These are phyloP conservation scores for Gambusia yucatana DNA, from an alignment of 2,797 vertebrate species.

Conservation along the genomic window DNA sequence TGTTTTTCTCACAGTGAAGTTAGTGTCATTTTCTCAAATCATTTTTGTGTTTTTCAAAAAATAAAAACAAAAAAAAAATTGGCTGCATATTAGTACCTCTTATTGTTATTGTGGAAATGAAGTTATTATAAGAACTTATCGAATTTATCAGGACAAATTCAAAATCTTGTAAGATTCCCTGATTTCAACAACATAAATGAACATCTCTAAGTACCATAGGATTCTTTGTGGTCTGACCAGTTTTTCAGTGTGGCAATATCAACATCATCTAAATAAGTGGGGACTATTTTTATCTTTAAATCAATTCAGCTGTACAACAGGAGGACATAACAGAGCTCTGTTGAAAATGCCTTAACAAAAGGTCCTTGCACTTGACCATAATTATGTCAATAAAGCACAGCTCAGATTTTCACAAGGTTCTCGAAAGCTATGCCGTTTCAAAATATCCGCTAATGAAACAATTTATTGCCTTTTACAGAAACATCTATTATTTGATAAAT, in stretches of 20 bases:
- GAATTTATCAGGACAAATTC: background rate
- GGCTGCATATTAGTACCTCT: background rate
- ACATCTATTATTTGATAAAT: background rate
- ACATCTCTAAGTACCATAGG: background rate
- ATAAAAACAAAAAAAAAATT: background rate
- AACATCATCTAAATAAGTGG: background rate
- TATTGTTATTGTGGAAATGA: background rate
- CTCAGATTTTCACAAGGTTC: background rate
- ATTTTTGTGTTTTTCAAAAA: background rate
- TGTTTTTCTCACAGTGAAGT: background rate
- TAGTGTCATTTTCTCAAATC: background rate
- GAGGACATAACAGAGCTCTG: background rate
- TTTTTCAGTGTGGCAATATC: background rate
- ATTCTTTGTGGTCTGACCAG: background rate
- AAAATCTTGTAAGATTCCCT: background rate
- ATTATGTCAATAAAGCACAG: background rate
- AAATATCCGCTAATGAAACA: background rate
- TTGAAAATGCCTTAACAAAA: background rate
- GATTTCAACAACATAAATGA: background rate
- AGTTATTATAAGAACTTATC: background rate
- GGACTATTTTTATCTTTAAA: background rate
- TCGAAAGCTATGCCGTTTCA: background rate
- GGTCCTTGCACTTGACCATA: background rate
- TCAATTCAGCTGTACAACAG: background rate
- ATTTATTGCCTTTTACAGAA: background rate